A percentile compares a stretch with the other conserved stretches of the same genome.
Conservation (phyloP, 2,888 invertebrate genomes). For the Falcaria lacertinaria region DNA sequence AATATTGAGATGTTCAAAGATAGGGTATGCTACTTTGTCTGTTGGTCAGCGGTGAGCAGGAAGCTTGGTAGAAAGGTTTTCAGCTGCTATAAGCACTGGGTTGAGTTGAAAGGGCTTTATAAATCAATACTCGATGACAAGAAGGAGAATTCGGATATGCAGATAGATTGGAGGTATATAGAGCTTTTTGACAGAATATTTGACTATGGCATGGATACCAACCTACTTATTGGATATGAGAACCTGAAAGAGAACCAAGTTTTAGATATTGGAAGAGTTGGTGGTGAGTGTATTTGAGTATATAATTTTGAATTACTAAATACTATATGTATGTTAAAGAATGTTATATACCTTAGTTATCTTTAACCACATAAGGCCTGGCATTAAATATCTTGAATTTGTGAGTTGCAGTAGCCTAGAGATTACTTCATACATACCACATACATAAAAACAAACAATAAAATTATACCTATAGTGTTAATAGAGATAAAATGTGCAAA, state of each 20-base stretch:
- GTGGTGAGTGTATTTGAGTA: conserved; percentile 44
- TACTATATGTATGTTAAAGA: too few relatives aligned
- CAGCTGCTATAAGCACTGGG: conserved; percentile 53
- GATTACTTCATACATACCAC: too few relatives aligned
- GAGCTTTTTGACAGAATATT: conserved; percentile 69
- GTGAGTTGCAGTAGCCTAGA: too few relatives aligned
- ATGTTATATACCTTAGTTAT: too few relatives aligned
- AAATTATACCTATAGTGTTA: too few relatives aligned
- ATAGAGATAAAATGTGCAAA: too few relatives aligned
- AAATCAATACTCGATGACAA: conserved; percentile 57
- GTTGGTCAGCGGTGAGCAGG: conserved; percentile 47
- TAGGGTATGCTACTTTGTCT: conserved; percentile 53
- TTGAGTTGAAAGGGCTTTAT: conserved; percentile 47
- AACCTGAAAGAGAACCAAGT: conserved; percentile 19
- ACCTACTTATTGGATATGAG: conserved; percentile 49
- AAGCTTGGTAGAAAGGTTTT: conserved; percentile 36
- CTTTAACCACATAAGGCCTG: too few relatives aligned
- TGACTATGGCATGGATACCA: conserved; percentile 65
- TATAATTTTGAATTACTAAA: neutral
- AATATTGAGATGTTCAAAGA: conserved; percentile 64
- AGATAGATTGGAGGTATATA: conserved; percentile 69
- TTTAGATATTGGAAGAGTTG: conserved; percentile 30
- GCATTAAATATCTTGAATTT: too few relatives aligned
- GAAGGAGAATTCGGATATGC: conserved; percentile 62
- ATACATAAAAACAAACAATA: too few relatives aligned